phyloP scores from a whole-genome alignment of 2,888 invertebrate species.

The Yponomeuta evonymella region DNA sequence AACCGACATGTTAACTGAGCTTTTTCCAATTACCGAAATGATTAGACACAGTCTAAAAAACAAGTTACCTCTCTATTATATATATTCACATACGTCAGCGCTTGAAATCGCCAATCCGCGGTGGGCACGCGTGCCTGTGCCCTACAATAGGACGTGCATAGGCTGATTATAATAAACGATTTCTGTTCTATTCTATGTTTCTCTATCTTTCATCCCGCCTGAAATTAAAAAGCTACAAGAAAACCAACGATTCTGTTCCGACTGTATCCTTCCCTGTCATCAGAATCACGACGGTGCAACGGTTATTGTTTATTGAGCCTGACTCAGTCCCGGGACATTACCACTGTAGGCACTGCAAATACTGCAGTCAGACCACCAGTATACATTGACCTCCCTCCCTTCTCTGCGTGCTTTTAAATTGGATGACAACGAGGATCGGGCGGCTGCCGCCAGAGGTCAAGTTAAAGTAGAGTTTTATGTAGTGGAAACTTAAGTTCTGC shows the following conservation, averaged over 20 bases:
- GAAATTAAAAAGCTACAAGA: neutral
- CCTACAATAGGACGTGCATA: too few relatives aligned
- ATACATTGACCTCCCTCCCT: neutral
- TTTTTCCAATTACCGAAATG: too few relatives aligned
- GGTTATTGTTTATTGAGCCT: conserved; percentile 8
- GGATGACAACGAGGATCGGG: neutral
- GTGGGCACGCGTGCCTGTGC: too few relatives aligned
- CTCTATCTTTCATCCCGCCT: too few relatives aligned
- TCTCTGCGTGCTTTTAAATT: neutral
- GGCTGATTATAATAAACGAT: too few relatives aligned
- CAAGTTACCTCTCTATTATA: too few relatives aligned
- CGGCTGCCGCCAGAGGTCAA: neutral
- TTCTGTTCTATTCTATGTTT: too few relatives aligned
- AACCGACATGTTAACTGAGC: too few relatives aligned
- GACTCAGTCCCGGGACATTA: conserved; percentile 8
- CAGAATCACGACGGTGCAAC: neutral
- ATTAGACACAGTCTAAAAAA: too few relatives aligned
- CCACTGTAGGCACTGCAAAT: neutral
- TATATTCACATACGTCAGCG: too few relatives aligned
- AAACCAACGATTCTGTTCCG: neutral
- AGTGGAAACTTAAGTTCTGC: conserved; percentile 30
- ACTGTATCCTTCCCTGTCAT: neutral
- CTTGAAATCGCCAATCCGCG: too few relatives aligned
- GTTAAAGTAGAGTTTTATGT: conserved; percentile 24
- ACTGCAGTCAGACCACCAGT: neutral